Conservation (phyloP, 2,113 vertebrate genomes). For the Gorsachius goisagi region DNA sequence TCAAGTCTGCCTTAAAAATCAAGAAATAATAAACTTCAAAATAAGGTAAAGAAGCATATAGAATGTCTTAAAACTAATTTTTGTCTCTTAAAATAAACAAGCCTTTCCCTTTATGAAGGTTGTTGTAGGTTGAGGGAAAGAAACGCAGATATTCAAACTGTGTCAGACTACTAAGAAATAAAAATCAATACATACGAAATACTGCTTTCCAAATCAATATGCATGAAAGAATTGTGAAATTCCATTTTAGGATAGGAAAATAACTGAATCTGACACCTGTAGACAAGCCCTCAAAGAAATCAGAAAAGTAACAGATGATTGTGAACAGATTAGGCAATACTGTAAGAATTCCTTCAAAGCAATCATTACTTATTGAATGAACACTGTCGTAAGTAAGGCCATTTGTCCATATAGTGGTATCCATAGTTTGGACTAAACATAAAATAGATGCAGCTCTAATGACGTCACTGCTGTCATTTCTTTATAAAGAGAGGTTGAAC, state of each 20-base stretch:
- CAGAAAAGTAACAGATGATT: neutral
- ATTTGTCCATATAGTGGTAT: neutral
- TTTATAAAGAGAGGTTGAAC: neutral
- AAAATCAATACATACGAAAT: neutral
- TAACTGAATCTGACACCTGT: neutral
- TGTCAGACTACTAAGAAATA: neutral
- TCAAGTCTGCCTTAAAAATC: neutral
- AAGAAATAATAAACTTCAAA: neutral
- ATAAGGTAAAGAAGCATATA: neutral
- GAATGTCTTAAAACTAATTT: neutral
- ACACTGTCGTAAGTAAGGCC: neutral
- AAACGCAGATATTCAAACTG: neutral
- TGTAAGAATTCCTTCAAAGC: neutral
- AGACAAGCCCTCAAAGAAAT: neutral
- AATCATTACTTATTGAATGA: neutral
- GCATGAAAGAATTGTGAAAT: neutral
- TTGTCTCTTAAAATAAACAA: neutral
- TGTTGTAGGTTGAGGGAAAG: neutral
- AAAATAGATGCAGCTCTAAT: neutral
- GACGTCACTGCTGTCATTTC: neutral
- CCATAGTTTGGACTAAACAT: neutral
- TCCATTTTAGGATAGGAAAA: neutral
- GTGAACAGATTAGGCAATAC: neutral
- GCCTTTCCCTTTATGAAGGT: neutral
- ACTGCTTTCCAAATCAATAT: neutral